phyloP scores from a whole-genome alignment of 2,797 vertebrate species.

The Catostomus latipinnis region DNA sequence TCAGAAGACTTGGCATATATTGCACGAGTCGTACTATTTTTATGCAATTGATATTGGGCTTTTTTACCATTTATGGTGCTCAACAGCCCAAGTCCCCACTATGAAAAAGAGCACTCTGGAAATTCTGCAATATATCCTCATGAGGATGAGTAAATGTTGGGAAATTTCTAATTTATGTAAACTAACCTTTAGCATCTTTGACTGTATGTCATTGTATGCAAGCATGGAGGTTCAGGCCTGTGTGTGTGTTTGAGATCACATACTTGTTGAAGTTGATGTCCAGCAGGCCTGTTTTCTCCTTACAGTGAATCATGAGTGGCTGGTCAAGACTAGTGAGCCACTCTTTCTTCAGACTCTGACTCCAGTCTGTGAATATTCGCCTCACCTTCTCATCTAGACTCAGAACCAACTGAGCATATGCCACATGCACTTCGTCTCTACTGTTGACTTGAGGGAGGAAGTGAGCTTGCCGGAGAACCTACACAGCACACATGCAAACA shows the following conservation, averaged over 20 bases:
- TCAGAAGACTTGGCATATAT: no score
- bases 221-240: conserved; percentile 19
- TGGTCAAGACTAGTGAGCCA: conserved; percentile 77
- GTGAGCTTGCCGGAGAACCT: conserved; percentile 78
- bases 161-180: no score
- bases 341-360: conserved; percentile 75
- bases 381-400: conserved; percentile 81
- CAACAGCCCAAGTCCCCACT: no score
- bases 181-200: no score
- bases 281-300: conserved; percentile 74
- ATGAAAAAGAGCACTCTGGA: no score
- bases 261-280: conserved; percentile 88
- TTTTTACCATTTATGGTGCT: no score
- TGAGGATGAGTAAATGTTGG: no score
- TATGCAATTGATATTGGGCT: no score
- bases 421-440: conserved; percentile 68
- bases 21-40: no score
- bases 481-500: conserved; percentile 27
- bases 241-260: conserved; percentile 22
- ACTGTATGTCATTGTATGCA: not conserved
- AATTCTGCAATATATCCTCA: no score
- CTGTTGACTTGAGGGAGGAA: conserved; percentile 76
- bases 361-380: conserved; percentile 80
- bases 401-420: conserved; percentile 74
- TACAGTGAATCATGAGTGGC: conserved; percentile 77